These are phyloP conservation scores for Pseudococcus jackbeardsleyi DNA, from an alignment of 2,888 invertebrate species.

Conservation along the genomic window DNA sequence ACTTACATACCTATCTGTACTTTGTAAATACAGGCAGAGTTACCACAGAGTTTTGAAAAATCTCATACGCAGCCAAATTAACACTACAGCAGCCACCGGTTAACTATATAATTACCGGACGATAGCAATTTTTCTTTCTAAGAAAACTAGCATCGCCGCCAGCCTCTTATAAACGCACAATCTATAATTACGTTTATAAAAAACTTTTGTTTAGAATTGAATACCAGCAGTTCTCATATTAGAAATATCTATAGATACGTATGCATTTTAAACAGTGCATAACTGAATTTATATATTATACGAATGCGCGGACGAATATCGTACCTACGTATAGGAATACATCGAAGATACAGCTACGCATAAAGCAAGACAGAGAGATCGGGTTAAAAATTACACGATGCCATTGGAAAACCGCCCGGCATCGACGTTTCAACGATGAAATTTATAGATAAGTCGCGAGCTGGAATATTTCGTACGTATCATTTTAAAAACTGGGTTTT, in stretches of 20 bases:
- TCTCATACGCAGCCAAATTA: slow-evolving; percentile 40
- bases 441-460: background rate
- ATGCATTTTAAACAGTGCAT: slow-evolving; percentile 12
- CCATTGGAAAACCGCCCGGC: background rate
- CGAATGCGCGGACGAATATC: background rate
- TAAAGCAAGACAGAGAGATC: background rate
- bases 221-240: slow-evolving; percentile 18
- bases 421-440: background rate
- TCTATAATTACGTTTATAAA: slow-evolving; percentile 32
- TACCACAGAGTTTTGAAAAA: background rate
- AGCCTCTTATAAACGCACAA: background rate
- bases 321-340: background rate
- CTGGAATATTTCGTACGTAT: no score
- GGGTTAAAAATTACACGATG: background rate
- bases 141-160: slow-evolving; percentile 51
- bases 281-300: background rate
- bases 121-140: slow-evolving; percentile 27
- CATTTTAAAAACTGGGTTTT: background rate
- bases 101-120: slow-evolving; percentile 53
- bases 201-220: slow-evolving; percentile 33
- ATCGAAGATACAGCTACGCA: background rate
- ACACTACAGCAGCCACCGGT: slow-evolving; percentile 55
- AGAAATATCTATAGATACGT: background rate
- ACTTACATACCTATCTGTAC: background rate
- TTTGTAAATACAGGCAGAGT: slow-evolving; percentile 3